These are phyloP conservation scores for Labroides dimidiatus DNA, from an alignment of 2,797 vertebrate genomes.

Conservation along the genomic window DNA sequence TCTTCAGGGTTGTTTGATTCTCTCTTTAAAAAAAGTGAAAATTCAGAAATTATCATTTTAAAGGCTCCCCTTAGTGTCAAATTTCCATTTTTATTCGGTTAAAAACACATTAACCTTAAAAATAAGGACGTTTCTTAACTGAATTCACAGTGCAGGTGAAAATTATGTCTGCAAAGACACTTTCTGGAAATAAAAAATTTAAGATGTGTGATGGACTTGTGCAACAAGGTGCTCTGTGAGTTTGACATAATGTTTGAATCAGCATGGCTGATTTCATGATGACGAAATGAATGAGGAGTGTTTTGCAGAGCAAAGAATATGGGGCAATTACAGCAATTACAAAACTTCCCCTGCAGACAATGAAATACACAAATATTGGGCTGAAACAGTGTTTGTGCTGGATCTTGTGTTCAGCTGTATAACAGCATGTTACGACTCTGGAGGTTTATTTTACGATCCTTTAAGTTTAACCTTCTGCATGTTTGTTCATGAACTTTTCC, in stretches of 20 bases:
- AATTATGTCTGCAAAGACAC: no score
- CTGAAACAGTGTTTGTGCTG: conserved; percentile 13
- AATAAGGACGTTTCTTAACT: no score
- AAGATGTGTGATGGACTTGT: conserved; percentile 5
- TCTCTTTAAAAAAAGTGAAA: no score
- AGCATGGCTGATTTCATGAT: background rate
- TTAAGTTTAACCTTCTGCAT: background rate
- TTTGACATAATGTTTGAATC: conserved; percentile 26
- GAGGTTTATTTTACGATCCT: conserved; percentile 7
- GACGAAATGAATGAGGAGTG: conserved; percentile 14
- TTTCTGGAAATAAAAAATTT: no score
- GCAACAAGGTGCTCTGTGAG: background rate
- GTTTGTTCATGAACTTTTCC: conserved; percentile 2
- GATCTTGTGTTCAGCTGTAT: conserved; percentile 12
- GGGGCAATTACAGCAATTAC: conserved; percentile 20
- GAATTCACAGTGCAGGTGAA: no score
- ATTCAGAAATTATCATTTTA: no score
- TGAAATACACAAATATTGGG: conserved; percentile 23
- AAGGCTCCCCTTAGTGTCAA: no score
- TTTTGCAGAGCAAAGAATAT: conserved; percentile 31
- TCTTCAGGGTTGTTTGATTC: no score
- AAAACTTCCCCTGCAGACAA: conserved; percentile 23
- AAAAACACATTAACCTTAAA: no score
- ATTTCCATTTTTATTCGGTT: no score
- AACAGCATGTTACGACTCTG: background rate